These are phyloP conservation scores for Molorchus minor DNA, from an alignment of 2,888 invertebrate species.

Conservation along the genomic window DNA sequence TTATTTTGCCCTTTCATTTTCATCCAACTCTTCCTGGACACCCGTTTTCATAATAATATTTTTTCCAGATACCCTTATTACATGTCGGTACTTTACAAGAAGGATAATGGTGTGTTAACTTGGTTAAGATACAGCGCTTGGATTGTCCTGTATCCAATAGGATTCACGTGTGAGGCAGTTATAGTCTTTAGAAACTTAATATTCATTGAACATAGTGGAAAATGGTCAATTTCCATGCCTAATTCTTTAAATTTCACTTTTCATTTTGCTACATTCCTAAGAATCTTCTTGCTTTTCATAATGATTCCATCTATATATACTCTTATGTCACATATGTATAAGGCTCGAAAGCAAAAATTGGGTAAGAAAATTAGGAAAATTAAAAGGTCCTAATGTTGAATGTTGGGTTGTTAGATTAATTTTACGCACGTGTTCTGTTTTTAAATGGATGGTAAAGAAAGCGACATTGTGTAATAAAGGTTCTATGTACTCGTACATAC, in stretches of 20 bases:
- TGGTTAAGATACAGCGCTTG: conserved; percentile 95
- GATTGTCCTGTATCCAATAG: conserved; percentile 93
- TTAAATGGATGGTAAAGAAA: too few relatives aligned
- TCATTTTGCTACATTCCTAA: conserved; percentile 82
- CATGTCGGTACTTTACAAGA: conserved; percentile 80
- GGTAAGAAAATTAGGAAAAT: conserved; percentile 45
- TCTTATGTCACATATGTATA: conserved; percentile 87
- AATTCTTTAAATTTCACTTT: conserved; percentile 88
- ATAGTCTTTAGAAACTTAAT: conserved; percentile 85
- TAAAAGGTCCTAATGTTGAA: conserved; percentile 23
- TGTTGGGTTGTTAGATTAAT: too few relatives aligned
- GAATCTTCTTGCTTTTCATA: conserved; percentile 78
- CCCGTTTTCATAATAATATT: conserved; percentile 18
- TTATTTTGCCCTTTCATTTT: too few relatives aligned
- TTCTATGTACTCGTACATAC: too few relatives aligned
- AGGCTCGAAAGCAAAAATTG: conserved; percentile 74
- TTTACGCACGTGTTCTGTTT: too few relatives aligned
- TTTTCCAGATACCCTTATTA: conserved; percentile 89
- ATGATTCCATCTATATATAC: conserved; percentile 80
- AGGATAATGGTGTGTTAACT: conserved; percentile 77
- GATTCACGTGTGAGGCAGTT: conserved; percentile 86
- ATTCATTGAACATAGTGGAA: conserved; percentile 85
- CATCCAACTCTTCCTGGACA: too few relatives aligned
- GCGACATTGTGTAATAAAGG: too few relatives aligned
- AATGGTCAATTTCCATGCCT: conserved; percentile 79